Evolutionary conservation across 2,113 vertebrate species (phyloP), one percentile per base, ranked within the genome.

Genomic region (Cygnus buccinator): DNA sequence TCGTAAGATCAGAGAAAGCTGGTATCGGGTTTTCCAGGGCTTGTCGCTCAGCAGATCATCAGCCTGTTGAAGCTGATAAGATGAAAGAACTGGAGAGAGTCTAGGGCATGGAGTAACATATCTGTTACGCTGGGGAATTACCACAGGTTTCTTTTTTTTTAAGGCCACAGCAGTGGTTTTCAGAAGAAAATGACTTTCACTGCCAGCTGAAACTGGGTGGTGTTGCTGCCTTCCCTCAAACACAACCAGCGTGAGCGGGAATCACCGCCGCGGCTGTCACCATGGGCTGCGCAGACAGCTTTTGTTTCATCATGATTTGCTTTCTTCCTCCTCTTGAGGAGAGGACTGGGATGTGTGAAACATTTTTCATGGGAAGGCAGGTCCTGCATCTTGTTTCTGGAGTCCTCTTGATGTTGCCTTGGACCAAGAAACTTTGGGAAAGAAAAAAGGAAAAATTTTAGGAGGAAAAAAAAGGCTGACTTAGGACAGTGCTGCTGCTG

Each of bases 261-360:
- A 18, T 16, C 3, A 28, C 54, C 29, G 4, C 1, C 0, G 13
- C 11, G 58, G 43, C 7, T 13, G 12, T 28, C 11, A 4, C 62
- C 77, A 61, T 1, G 1, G 18, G 20, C 35, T 20, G 39, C 10
- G 6, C 14, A 7, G 63, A 35, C 63, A 66, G 50, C 4, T 77
- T 76, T 10, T 18, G 50, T 26, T 28, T 63, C 61, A 19, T 1
- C 25, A 19, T 52, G 48, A 29, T 72, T 70, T 75, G 2, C 31
- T 65, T 35, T 48, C 39, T n/a, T 31, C 5, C 74, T 5, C 58
- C 10, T 31, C 55, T 29, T 15, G 19, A 52, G 20, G 66, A 66
- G 17, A 85, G 12, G 17, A 4, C 33, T 21, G 50, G 55, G 29
- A 21, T 0, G 0, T 57, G 68, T 68, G 9, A 77, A 58, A 26